Base-by-base conservation (phyloP, 2,888 invertebrate species). In the Dascillus cervinus region DNA sequence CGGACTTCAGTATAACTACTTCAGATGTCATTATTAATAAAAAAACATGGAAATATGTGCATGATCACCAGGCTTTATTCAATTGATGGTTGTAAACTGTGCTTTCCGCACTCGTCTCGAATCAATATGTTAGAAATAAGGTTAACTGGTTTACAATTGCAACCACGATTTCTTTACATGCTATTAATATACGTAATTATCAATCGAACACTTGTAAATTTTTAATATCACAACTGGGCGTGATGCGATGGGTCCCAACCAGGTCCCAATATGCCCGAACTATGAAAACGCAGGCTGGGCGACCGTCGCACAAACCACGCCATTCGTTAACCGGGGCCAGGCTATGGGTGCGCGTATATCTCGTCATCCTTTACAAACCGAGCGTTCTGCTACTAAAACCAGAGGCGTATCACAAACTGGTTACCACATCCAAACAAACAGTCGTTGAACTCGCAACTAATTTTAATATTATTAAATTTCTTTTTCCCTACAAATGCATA, bases 301-400 rank as follows among this genome's bases (percentile, higher is more conserved):
- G 58, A 63, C 56, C 53, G 53, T 55, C 55, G 57, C 58, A 44
- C 53, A 62, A 54, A 63, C 65, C 60, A 63, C 63, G 64, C 64
- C 62, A 63, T 59, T 62, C 58, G 38, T 32, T 36, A 36, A 41
- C 36, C 41, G 44, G 43, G 42, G 46, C 43, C 39, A 40, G 45
- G 28, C 37, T 36, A 6, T 17, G 17, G 4, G 17, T 17, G 17
- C 17, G 17, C 17, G 17, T 17, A 17, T 4, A 17, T 17, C 8
- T 17, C n/a, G n/a, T n/a, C n/a, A n/a, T n/a, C n/a, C n/a, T n/a
- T n/a, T n/a, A n/a, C n/a, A n/a, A n/a, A n/a, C n/a, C n/a, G n/a
- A n/a, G n/a, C n/a, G n/a, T n/a, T n/a, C n/a, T n/a, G n/a, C n/a
- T n/a, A n/a, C n/a, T n/a, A n/a, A n/a, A n/a, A n/a, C n/a, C n/a